Evolutionary conservation across 2,113 vertebrate species (phyloP).

Genomic region (Hirundichthys speculiger): DNA sequence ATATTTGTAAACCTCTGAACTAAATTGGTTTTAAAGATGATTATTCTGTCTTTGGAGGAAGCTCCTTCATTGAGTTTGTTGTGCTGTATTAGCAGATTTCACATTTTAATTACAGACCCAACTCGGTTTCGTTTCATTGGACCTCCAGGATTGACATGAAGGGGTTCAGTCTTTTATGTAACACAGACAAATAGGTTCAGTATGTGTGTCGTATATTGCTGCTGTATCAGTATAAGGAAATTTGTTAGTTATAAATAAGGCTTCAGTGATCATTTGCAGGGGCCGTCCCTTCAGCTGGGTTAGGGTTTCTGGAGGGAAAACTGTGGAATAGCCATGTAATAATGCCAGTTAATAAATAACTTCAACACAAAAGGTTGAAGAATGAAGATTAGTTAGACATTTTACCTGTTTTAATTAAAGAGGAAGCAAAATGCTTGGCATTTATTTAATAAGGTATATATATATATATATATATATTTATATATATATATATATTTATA

Average conservation of each 20-base stretch:
- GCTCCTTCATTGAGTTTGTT: no score
- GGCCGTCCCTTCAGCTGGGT: conserved; percentile 11
- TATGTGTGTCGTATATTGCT: not conserved
- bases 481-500: no score
- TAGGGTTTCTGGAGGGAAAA: conserved; percentile 2
- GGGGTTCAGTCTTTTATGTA: not conserved
- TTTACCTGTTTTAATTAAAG: not conserved
- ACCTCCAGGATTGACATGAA: not conserved
- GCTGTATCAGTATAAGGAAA: conserved; percentile 15
- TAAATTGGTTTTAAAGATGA: not conserved
- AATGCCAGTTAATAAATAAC: conserved; percentile 21
- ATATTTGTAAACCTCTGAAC: no score
- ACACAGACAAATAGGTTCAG: not conserved
- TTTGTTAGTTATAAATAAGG: conserved; percentile 1
- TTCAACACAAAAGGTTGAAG: not conserved
- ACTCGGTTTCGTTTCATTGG: not conserved
- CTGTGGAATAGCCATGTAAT: not conserved
- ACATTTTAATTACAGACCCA: not conserved
- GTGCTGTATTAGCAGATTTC: no score
- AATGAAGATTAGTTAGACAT: not conserved
- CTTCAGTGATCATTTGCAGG: not conserved
- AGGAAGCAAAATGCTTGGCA: accelerated
- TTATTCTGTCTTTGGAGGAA: not conserved
- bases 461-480: no score
- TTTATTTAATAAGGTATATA: not conserved